A percentile compares a stretch with the other conserved stretches of the same genome.
These are phyloP conservation scores for Dryadula phaetusa DNA, from an alignment of 2,888 invertebrate genomes.

Conservation along the genomic window DNA sequence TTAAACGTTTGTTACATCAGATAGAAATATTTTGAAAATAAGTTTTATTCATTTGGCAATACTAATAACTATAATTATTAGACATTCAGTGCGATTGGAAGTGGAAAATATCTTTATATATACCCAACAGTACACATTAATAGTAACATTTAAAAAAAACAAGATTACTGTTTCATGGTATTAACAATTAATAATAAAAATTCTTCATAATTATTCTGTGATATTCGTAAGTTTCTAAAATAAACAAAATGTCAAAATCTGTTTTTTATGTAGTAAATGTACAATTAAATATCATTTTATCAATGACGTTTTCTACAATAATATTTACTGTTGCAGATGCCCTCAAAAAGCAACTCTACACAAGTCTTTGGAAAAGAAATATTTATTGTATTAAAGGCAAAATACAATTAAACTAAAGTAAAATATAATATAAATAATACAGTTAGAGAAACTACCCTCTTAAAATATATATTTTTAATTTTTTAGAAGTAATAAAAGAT, in stretches of 20 bases:
- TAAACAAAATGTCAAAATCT: neutral
- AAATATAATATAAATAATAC: too few species aligned
- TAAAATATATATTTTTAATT: neutral
- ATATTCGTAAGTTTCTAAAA: neutral
- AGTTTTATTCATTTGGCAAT: slow-evolving; percentile 16
- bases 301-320: too few species aligned
- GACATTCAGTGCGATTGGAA: slow-evolving; percentile 11
- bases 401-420: too few species aligned
- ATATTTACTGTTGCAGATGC: neutral
- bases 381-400: too few species aligned
- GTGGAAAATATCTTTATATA: neutral
- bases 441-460: neutral
- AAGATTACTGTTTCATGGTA: too few species aligned
- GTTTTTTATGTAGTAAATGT: too few species aligned
- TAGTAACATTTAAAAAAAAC: too few species aligned
- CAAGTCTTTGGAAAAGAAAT: slow-evolving; percentile 1
- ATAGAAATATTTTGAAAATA: neutral
- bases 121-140: neutral
- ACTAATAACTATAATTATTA: slow-evolving; percentile 9
- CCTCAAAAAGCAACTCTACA: neutral
- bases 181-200: too few species aligned
- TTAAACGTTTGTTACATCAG: slow-evolving; percentile 10
- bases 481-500: neutral
- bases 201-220: neutral
- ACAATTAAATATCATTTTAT: too few species aligned